Conservation (phyloP, 2,113 vertebrate genomes). For the Circaetus gallicus region DNA sequence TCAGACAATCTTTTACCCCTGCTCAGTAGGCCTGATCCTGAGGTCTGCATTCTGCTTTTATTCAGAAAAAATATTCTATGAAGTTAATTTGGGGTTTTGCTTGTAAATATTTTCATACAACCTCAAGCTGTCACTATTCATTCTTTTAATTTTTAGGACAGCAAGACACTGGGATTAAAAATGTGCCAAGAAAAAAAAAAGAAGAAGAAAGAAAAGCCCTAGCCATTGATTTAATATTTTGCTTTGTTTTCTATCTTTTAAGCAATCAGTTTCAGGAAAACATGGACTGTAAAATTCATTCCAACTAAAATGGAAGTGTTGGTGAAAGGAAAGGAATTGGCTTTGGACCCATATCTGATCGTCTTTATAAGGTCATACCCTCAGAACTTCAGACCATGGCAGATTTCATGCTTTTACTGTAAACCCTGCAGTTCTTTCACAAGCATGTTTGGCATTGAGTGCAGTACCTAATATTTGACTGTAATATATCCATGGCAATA, state of each 20-base stretch:
- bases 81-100: background rate
- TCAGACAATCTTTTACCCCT: background rate
- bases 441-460: background rate
- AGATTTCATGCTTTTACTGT: background rate
- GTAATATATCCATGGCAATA: background rate
- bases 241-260: background rate
- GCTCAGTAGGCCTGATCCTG: background rate
- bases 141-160: background rate
- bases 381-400: background rate
- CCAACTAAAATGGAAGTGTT: background rate
- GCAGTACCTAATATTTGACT: background rate
- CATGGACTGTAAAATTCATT: background rate
- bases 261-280: background rate
- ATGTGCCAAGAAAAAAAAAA: background rate
- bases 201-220: background rate
- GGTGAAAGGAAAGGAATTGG: background rate
- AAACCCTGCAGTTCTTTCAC: background rate
- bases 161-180: background rate
- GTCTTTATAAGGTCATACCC: background rate
- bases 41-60: background rate
- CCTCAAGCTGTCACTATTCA: background rate
- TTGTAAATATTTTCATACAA: background rate
- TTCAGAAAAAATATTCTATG: background rate
- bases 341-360: background rate
- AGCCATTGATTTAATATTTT: background rate